Evolutionary conservation across 2,113 vertebrate species (phyloP).

Genomic region (Beaufortia kweichowensis): DNA sequence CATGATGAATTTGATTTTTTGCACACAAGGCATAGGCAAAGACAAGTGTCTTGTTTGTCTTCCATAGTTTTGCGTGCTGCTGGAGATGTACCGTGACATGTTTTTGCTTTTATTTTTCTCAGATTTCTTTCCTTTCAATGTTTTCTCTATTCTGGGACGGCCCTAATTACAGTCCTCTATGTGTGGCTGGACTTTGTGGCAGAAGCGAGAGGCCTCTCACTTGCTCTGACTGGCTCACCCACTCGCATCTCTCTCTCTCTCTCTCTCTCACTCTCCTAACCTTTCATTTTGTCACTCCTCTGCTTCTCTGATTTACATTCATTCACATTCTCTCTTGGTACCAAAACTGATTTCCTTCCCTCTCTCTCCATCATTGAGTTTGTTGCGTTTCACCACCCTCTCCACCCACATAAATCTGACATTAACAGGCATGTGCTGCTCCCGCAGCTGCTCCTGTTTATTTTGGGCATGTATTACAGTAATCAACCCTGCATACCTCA

Average conservation of each 20-base stretch:
- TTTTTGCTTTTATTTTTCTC: slow-evolving; percentile 27
- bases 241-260: not conserved
- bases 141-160: slow-evolving; percentile 67
- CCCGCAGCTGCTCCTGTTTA: slow-evolving; percentile 35
- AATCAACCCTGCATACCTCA: slow-evolving; percentile 31
- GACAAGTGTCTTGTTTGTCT: slow-evolving; percentile 23
- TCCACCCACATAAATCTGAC: slow-evolving; percentile 20
- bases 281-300: slow-evolving; percentile 35
- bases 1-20: not conserved
- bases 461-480: slow-evolving; percentile 33
- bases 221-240: slow-evolving; percentile 30
- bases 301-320: slow-evolving; percentile 27
- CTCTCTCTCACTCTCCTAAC: slow-evolving; percentile 6
- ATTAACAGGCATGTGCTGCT: slow-evolving; percentile 24
- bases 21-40: not conserved
- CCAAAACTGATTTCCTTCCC: slow-evolving; percentile 31
- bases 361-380: slow-evolving; percentile 14
- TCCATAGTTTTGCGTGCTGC: slow-evolving; percentile 39
- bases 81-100: slow-evolving; percentile 40
- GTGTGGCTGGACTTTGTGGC: slow-evolving; percentile 65
- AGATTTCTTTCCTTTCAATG: slow-evolving; percentile 25
- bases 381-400: slow-evolving; percentile 25
- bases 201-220: slow-evolving; percentile 10
- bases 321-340: slow-evolving; percentile 3
- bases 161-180: slow-evolving; percentile 66